Conservation (phyloP, 2,888 invertebrate genomes). For the Hemistola chrysoprasaria region DNA sequence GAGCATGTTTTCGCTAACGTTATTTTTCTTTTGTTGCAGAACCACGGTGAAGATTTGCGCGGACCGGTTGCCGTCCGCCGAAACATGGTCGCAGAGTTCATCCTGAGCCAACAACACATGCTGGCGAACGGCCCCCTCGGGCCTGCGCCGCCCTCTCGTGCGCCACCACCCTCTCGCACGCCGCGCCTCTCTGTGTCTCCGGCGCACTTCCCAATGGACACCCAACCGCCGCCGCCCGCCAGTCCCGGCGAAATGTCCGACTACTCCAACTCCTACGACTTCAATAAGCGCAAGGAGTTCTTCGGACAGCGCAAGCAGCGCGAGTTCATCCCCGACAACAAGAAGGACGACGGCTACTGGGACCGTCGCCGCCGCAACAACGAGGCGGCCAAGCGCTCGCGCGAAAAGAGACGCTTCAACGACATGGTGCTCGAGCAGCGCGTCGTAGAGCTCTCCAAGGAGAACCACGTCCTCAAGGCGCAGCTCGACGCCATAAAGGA, state of each 20-base stretch:
- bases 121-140: slow-evolving; percentile 63
- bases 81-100: slow-evolving; percentile 94
- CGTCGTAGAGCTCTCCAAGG: slow-evolving; percentile 96
- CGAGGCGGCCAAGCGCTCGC: slow-evolving; percentile 97
- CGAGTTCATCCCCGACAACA: slow-evolving; percentile 97
- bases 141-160: slow-evolving; percentile 61
- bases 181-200: slow-evolving; percentile 69
- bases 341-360: slow-evolving; percentile 99
- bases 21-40: slow-evolving; percentile 70
- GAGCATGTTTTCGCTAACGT: slow-evolving; percentile 55
- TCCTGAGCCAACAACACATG: slow-evolving; percentile 86
- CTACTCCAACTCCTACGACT: slow-evolving; percentile 80
- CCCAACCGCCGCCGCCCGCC: slow-evolving; percentile 49
- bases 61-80: slow-evolving; percentile 81
- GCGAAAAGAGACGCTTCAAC: slow-evolving; percentile 97
- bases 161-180: slow-evolving; percentile 60
- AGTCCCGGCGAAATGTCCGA: slow-evolving; percentile 52
- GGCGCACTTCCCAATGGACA: slow-evolving; percentile 73
- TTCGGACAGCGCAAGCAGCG: slow-evolving; percentile 96
- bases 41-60: slow-evolving; percentile 72
- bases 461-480: slow-evolving; percentile 96
- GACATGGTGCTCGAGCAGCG: slow-evolving; percentile 98
- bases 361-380: slow-evolving; percentile 97
- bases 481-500: slow-evolving; percentile 96
- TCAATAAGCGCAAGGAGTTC: slow-evolving; percentile 90